Percentiles rank a stretch among this genome's conserved stretches.
These are phyloP conservation scores for Bolinopsis microptera DNA, from an alignment of 37 sponge, comb jelly and placozoan species.

Conservation along the genomic window DNA sequence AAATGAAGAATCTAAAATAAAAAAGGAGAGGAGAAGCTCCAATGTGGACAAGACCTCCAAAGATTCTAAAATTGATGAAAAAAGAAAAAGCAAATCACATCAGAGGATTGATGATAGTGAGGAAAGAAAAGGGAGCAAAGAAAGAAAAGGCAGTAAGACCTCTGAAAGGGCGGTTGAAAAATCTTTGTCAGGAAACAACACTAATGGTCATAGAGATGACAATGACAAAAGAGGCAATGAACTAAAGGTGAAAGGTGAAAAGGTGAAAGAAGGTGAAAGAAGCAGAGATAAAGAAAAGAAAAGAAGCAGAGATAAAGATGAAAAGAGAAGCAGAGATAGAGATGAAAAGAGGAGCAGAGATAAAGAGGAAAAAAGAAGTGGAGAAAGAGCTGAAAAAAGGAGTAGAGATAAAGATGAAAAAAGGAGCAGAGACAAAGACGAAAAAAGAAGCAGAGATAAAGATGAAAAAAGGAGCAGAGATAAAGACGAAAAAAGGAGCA, in stretches of 20 bases:
- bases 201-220: not conserved
- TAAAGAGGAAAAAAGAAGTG: not conserved
- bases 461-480: not conserved
- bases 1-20: not conserved
- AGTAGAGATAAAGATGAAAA: not conserved
- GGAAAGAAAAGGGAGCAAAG: not conserved
- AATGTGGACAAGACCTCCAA: not conserved
- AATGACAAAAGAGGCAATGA: not conserved
- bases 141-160: not conserved
- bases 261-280: not conserved
- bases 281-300: not conserved
- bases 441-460: not conserved
- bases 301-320: not conserved
- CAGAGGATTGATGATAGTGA: not conserved
- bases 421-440: not conserved
- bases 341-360: slow-evolving; percentile 2
- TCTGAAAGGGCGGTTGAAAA: not conserved
- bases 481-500: not conserved
- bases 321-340: not conserved
- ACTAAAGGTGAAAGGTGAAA: not conserved
- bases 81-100: not conserved
- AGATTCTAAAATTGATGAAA: not conserved
- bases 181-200: not conserved
- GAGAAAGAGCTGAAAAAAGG: not conserved
- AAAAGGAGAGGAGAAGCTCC: not conserved